These are phyloP conservation scores for Stichopus horrens DNA, from an alignment of 53 echinoderm and acorn worm species.

Conservation along the genomic window DNA sequence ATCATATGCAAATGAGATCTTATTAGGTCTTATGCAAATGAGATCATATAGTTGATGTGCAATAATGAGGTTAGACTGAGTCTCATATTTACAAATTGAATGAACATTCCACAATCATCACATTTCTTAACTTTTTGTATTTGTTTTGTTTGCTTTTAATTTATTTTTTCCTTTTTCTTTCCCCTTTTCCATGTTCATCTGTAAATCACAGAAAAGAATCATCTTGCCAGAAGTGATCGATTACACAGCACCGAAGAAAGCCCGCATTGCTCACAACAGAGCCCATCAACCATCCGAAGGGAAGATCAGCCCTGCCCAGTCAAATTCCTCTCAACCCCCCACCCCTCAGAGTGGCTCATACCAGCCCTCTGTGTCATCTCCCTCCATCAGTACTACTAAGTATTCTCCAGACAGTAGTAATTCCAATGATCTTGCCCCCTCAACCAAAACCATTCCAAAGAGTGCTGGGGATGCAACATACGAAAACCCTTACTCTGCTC, in stretches of 20 bases:
- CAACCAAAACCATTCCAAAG: conserved; percentile 45
- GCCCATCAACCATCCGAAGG: conserved; percentile 53
- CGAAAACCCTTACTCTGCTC: conserved; percentile 1
- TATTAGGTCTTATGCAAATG: too few species aligned
- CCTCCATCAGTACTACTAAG: conserved; percentile 80
- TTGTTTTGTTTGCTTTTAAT: too few species aligned
- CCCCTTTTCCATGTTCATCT: background rate
- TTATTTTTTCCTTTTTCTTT: background rate
- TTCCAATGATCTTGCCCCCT: conserved; percentile 30
- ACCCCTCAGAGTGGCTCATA: conserved; percentile 44
- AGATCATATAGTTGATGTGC: too few species aligned
- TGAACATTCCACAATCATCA: background rate
- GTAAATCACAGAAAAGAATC: conserved; percentile 66
- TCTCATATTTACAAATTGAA: background rate
- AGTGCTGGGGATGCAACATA: conserved; percentile 15
- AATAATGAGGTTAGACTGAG: background rate
- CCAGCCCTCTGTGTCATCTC: conserved; percentile 68
- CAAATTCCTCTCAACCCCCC: conserved; percentile 26
- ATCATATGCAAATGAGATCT: too few species aligned
- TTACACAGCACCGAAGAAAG: conserved; percentile 79
- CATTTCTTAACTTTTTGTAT: too few species aligned
- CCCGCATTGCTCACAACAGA: conserved; percentile 71
- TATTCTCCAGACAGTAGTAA: conserved; percentile 72
- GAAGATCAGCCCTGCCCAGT: conserved; percentile 43
- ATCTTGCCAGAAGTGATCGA: conserved; percentile 85